Conservation (phyloP, 2,888 invertebrate species). For the Rhogogaster chlorosoma region DNA sequence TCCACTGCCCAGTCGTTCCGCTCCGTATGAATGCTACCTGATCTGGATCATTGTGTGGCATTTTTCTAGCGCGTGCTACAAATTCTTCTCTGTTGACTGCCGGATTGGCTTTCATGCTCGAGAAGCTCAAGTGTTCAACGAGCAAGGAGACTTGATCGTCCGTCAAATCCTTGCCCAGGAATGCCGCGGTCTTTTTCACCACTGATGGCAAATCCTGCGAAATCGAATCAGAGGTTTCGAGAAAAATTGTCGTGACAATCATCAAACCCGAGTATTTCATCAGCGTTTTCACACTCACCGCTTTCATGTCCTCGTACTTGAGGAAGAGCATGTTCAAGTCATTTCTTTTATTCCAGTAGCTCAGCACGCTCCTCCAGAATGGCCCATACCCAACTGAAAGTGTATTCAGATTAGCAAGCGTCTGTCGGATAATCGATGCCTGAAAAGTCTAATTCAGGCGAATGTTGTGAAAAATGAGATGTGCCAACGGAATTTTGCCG, state of each 20-base stretch:
- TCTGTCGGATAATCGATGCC: background rate
- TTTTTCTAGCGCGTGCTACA: too few species aligned
- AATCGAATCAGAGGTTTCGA: background rate
- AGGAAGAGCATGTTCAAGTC: slow-evolving; percentile 66
- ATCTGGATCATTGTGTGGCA: too few species aligned
- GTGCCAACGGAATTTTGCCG: too few species aligned
- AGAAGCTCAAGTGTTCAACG: background rate
- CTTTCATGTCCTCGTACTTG: slow-evolving; percentile 71
- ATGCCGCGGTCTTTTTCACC: background rate
- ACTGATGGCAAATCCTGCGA: background rate
- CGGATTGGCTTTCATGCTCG: background rate
- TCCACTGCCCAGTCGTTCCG: too few species aligned
- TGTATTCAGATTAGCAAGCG: background rate
- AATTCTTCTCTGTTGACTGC: background rate
- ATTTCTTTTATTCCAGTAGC: slow-evolving; percentile 64
- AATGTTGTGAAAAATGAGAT: background rate
- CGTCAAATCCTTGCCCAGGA: background rate
- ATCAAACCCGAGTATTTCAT: too few species aligned
- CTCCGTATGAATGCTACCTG: too few species aligned
- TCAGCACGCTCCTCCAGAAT: slow-evolving; percentile 68
- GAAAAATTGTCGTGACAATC: too few species aligned
- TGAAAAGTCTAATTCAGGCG: too few species aligned
- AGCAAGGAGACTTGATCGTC: background rate
- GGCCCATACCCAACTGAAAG: slow-evolving; percentile 65
- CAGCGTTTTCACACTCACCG: too few species aligned